Conservation (phyloP, 2,888 invertebrate species). For the Eugnorisma glareosa region DNA sequence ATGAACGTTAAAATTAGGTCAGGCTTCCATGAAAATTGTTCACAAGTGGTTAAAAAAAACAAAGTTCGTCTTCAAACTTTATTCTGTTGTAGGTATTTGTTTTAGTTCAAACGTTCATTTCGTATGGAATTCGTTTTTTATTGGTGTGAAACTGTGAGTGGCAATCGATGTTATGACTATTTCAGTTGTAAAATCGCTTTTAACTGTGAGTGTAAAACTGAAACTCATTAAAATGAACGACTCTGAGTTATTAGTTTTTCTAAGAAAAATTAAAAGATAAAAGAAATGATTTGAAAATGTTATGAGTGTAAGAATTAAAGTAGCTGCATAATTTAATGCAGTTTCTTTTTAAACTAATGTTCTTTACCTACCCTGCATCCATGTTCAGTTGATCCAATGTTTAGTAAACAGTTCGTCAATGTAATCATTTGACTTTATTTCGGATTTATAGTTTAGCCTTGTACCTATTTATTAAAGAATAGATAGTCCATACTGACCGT, state of each 20-base stretch:
- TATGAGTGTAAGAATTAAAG: background rate
- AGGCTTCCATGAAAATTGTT: slow-evolving; percentile 22
- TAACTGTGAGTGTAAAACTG: slow-evolving; percentile 23
- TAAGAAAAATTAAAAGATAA: slow-evolving; percentile 26
- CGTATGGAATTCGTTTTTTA: slow-evolving; percentile 6
- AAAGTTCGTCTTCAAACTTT: slow-evolving; percentile 20
- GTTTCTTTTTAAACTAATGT: background rate
- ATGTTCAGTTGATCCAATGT: background rate
- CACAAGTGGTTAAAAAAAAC: slow-evolving; percentile 31
- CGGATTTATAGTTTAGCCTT: background rate
- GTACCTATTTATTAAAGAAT: background rate
- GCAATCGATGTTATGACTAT: slow-evolving; percentile 32
- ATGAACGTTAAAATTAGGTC: slow-evolving; percentile 16
- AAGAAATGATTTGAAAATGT: background rate
- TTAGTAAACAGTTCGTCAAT: background rate
- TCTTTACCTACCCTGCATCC: background rate
- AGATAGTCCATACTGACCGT: background rate
- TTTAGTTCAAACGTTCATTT: slow-evolving; percentile 2
- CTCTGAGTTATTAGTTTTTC: slow-evolving; percentile 7
- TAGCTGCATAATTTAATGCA: background rate
- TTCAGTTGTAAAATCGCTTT: slow-evolving; percentile 39
- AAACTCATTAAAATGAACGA: slow-evolving; percentile 47
- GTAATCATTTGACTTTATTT: background rate
- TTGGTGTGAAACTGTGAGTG: slow-evolving; percentile 30
- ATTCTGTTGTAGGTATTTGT: slow-evolving; percentile 3